Evolutionary conservation across 2,113 vertebrate genomes (phyloP).

Genomic region (Mesembrinibis cayennensis): DNA sequence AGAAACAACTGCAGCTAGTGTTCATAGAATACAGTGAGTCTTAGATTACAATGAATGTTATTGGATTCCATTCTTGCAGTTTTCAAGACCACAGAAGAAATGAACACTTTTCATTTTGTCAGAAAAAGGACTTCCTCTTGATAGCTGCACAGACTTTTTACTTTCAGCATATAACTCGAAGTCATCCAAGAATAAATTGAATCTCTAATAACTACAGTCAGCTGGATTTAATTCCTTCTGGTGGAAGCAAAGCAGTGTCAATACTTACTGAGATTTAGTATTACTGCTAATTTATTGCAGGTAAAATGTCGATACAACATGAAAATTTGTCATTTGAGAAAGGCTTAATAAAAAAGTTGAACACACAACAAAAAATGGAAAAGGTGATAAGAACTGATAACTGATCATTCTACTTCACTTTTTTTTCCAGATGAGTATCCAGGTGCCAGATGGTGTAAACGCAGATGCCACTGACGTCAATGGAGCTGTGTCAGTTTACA

Average conservation of each 20-base stretch:
- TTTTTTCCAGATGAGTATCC: constrained; percentile 10
- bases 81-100: not conserved
- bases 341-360: not conserved
- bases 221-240: not conserved
- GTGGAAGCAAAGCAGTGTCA: not conserved
- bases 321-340: not conserved
- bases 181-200: not conserved
- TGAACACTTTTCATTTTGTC: not conserved
- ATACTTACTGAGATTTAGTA: not conserved
- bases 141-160: not conserved
- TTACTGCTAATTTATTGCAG: not conserved
- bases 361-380: not conserved
- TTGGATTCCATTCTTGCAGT: not conserved
- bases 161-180: not conserved
- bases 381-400: not conserved
- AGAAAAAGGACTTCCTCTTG: not conserved
- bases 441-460: not conserved
- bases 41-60: not conserved
- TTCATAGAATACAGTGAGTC: not conserved
- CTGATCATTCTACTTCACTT: not conserved
- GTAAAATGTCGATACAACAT: not conserved
- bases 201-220: not conserved
- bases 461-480: not conserved
- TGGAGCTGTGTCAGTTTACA: constrained; percentile 22
- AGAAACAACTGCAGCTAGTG: not conserved